These are phyloP conservation scores for Ailurus styani DNA, from an alignment of 2,113 vertebrate genomes.

Conservation along the genomic window DNA sequence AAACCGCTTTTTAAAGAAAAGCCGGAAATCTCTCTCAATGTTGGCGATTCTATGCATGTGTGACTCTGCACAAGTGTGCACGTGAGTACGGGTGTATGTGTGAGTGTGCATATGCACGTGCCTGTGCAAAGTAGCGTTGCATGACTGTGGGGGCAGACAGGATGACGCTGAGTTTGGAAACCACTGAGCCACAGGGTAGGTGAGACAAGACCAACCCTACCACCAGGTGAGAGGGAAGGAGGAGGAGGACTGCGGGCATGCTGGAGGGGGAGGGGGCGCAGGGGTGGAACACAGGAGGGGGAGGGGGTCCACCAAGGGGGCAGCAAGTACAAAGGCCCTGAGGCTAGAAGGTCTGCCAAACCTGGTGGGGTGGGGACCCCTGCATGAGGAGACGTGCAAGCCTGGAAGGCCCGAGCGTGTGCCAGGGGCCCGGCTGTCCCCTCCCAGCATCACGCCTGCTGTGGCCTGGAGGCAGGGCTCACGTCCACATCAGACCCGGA, in stretches of 20 bases:
- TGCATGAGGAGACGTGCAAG: accelerated
- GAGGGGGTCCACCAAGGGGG: no score
- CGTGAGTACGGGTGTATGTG: no score
- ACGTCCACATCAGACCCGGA: not conserved
- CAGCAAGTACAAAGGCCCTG: not conserved
- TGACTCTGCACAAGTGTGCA: no score
- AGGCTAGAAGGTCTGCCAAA: not conserved
- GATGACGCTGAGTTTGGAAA: not conserved
- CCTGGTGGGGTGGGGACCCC: no score
- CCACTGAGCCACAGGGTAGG: not conserved
- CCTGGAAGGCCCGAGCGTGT: not conserved
- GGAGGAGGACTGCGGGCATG: not conserved
- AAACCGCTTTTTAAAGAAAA: not conserved
- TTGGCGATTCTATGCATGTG: not conserved
- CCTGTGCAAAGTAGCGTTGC: no score
- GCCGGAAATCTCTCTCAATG: not conserved
- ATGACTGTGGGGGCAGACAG: not conserved
- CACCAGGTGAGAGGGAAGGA: not conserved
- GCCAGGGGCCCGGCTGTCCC: not conserved
- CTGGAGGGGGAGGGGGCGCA: not conserved
- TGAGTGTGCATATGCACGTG: not conserved
- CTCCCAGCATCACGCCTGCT: not conserved
- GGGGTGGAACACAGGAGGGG: not conserved
- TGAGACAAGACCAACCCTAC: not conserved
- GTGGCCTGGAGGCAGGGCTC: no score